phyloP scores from a whole-genome alignment of 2,113 vertebrate species.

The Oreochromis tanganicae region DNA sequence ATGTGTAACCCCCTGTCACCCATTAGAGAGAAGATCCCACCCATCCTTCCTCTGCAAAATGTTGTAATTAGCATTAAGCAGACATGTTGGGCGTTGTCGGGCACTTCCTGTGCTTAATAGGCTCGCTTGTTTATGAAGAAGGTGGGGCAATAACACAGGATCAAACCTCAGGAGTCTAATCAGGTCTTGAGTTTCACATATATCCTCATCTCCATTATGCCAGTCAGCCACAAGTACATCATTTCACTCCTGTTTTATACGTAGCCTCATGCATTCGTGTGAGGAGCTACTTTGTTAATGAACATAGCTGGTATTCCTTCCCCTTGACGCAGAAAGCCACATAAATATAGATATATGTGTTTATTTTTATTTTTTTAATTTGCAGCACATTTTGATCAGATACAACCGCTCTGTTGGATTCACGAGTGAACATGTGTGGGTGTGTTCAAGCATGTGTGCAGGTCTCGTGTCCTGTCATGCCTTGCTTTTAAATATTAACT shows the following conservation, averaged over 20 bases:
- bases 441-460: slow-evolving; percentile 33
- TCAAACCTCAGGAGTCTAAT: slow-evolving; percentile 37
- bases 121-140: not conserved
- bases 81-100: slow-evolving; percentile 33
- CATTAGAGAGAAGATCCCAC: slow-evolving; percentile 30
- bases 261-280: not conserved
- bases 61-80: slow-evolving; percentile 47
- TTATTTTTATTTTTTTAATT: not conserved
- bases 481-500: slow-evolving; percentile 75
- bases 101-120: slow-evolving; percentile 26
- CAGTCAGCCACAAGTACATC: slow-evolving; percentile 6
- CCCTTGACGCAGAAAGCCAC: not conserved
- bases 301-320: not conserved
- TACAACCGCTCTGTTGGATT: not conserved
- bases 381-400: slow-evolving; percentile 15
- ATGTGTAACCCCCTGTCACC: not conserved
- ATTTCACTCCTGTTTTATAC: not conserved
- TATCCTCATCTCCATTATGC: not conserved
- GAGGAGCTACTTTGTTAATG: not conserved
- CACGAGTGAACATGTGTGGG: not conserved
- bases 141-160: not conserved
- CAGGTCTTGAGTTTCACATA: slow-evolving; percentile 5
- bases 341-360: not conserved
- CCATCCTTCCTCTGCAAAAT: slow-evolving; percentile 15
- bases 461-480: slow-evolving; percentile 61